Percentiles rank a stretch among this genome's conserved stretches.
Evolutionary conservation across 37 sponge, comb jelly and placozoan genomes (phyloP).

Genomic region (Halichondria panicea): DNA sequence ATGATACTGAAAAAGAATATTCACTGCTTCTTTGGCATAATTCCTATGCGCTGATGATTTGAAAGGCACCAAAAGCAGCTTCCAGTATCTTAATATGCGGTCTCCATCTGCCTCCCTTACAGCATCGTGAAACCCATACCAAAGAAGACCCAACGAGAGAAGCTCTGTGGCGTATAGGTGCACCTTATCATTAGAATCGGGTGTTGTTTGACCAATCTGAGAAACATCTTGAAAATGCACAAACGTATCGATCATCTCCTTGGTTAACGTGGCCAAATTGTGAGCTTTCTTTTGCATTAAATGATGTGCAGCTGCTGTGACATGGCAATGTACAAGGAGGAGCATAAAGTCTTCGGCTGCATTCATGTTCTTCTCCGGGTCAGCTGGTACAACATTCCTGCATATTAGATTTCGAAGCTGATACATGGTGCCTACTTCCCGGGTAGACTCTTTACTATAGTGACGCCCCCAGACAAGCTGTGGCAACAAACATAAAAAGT

Average conservation of each 20-base stretch:
- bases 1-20: constrained; percentile 24
- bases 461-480: constrained; percentile 30
- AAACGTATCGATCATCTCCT: too few species aligned
- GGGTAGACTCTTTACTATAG: constrained; percentile 3
- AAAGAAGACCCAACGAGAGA: constrained; percentile 7
- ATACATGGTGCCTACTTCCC: constrained; percentile 37
- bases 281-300: too few species aligned
- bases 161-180: constrained; percentile 13
- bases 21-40: constrained; percentile 47
- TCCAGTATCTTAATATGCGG: constrained; percentile 31
- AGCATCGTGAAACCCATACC: constrained; percentile 48
- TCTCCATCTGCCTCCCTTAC: constrained; percentile 51
- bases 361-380: constrained; percentile 30
- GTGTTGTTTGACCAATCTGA: too few species aligned
- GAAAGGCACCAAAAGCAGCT: constrained; percentile 23
- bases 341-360: constrained; percentile 40
- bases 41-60: constrained; percentile 17
- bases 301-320: constrained; percentile 21
- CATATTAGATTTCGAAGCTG: constrained; percentile 27
- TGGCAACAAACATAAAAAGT: neutral
- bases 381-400: constrained; percentile 7
- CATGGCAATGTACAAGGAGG: constrained; percentile 28
- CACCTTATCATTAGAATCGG: too few species aligned
- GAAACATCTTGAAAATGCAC: too few species aligned
- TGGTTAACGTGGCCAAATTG: too few species aligned